Base-by-base conservation (phyloP, 1,140 invertebrate species). In the Pentalonia nigronervosa region DNA sequence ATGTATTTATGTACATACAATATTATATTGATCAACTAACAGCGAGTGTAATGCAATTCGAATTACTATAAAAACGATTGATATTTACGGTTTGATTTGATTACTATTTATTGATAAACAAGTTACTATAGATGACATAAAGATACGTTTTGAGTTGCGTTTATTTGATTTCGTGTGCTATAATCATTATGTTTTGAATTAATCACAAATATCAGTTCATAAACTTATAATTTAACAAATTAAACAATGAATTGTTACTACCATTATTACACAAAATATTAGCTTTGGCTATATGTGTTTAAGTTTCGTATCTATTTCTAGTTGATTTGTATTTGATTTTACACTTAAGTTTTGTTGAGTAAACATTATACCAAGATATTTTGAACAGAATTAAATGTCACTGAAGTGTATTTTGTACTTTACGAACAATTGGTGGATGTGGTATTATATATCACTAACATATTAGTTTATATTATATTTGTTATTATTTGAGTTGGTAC, bases 291-390 rank as follows among this genome's bases (percentile, higher is more conserved):
- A 7, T 21, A 67, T 30, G 41, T 90, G 23, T 90, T 90, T 90
- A 41, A 45, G 53, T 67, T 90, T 45, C 45, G 53, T 36, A 90
- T 90, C 36, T 30, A 60, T 67, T 90, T 90, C 89, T 90, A 67
- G 36, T 45, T 36, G n/a, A 45, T 36, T 90, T 30, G 36, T 90
- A 45, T 90, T 90, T 67, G 53, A 56, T 67, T 41, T 45, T 45
- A 67, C n/a, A 14, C 36, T 67, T 90, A 47, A 90, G 36, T 25
- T n/a, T n/a, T 67, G 36, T 45, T 90, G 53, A 90, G 53, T 90
- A 67, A 25, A 67, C 89, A 90, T 25, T 30, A 34, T n/a, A 76
- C 6, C 56, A 25, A 90, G 41, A n/a, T 90, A 90, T 90, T 45
- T 67, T 56, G 45, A 67, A 36, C 41, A 90, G 56, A 67, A 90